Percentiles rank a stretch among this genome's conserved stretches.
Conservation (phyloP, 2,797 vertebrate genomes). For the Neostethus bicornis region DNA sequence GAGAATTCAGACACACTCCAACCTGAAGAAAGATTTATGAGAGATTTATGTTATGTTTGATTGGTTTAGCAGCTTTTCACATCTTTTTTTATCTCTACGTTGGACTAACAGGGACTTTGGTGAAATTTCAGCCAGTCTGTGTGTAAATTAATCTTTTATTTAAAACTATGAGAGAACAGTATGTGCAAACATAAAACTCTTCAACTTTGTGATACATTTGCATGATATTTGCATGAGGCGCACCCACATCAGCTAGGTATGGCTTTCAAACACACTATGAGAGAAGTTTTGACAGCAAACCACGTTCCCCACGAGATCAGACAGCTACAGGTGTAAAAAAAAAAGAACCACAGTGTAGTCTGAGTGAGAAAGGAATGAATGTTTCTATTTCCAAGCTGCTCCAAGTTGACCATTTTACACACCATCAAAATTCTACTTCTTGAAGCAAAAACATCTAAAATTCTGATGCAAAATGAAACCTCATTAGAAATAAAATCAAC, state of each 20-base stretch:
- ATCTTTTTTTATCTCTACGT: too few relatives aligned
- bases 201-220: conserved; percentile 46
- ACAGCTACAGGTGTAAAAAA: conserved; percentile 4
- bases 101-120: too few relatives aligned
- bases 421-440: too few relatives aligned
- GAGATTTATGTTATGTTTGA: background rate
- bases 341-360: too few relatives aligned
- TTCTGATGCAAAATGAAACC: too few relatives aligned
- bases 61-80: background rate
- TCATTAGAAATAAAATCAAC: too few relatives aligned
- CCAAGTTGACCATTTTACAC: too few relatives aligned
- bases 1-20: conserved; percentile 22
- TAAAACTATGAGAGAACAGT: conserved; percentile 10
- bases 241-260: conserved; percentile 50
- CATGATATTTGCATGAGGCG: conserved; percentile 68
- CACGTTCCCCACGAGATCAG: conserved; percentile 9
- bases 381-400: too few relatives aligned
- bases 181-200: conserved; percentile 1
- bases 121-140: too few relatives aligned
- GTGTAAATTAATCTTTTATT: background rate
- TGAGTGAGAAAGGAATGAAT: too few relatives aligned
- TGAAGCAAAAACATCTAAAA: too few relatives aligned
- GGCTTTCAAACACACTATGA: conserved; percentile 41
- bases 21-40: background rate
- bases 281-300: conserved; percentile 1